A percentile compares a stretch with the other conserved stretches of the same genome.
These are phyloP conservation scores for Drosophila lutescens DNA, from an alignment of 2,888 invertebrate species.

Conservation along the genomic window DNA sequence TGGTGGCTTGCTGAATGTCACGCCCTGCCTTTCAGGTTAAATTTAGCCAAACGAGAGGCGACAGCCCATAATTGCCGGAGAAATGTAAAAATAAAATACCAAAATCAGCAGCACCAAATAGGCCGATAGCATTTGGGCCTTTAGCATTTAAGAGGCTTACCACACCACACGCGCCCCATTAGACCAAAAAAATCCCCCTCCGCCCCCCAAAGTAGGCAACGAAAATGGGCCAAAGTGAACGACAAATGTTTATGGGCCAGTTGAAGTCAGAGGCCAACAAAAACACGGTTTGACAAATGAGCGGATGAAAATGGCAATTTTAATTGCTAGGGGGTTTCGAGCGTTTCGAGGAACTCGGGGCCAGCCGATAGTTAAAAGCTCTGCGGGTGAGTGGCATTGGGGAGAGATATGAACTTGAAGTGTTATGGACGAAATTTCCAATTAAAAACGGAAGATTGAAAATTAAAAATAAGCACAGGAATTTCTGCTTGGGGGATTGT, in stretches of 20 bases:
- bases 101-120: slow-evolving; percentile 21
- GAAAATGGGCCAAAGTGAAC: slow-evolving; percentile 35
- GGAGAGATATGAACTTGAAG: slow-evolving; percentile 9
- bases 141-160: slow-evolving; percentile 42
- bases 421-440: slow-evolving; percentile 8
- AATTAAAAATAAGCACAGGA: not conserved
- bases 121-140: slow-evolving; percentile 24
- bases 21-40: slow-evolving; percentile 33
- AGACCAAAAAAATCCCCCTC: not conserved
- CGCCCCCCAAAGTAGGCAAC: slow-evolving; percentile 38
- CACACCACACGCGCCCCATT: slow-evolving; percentile 39
- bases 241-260: slow-evolving; percentile 36
- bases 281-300: slow-evolving; percentile 33
- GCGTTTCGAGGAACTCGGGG: not conserved
- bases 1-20: slow-evolving; percentile 36
- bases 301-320: slow-evolving; percentile 29
- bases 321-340: slow-evolving; percentile 18
- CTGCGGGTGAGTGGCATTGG: not conserved
- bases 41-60: slow-evolving; percentile 35
- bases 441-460: slow-evolving; percentile 5
- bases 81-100: slow-evolving; percentile 34
- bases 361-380: slow-evolving; percentile 4
- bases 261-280: slow-evolving; percentile 29
- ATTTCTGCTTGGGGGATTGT: no score
- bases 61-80: slow-evolving; percentile 38